phyloP scores from a whole-genome alignment of 2,113 vertebrate genomes.

The Thermophis baileyi region DNA sequence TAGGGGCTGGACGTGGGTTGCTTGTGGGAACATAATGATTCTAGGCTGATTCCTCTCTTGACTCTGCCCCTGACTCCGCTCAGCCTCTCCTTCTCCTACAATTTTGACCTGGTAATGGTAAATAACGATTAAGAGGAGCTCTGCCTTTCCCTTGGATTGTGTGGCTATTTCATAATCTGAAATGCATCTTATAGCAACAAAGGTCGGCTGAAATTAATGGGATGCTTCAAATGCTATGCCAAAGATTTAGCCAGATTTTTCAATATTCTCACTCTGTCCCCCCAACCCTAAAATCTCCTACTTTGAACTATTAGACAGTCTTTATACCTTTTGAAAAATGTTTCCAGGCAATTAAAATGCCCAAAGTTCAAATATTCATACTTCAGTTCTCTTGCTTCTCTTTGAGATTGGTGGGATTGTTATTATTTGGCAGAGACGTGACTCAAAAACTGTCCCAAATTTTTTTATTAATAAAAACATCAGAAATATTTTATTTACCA shows the following conservation, averaged over 20 bases:
- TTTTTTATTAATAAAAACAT: not conserved
- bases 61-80: too few species aligned
- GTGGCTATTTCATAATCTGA: accelerated
- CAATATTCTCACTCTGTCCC: not conserved
- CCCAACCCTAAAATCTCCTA: not conserved
- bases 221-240: too few species aligned
- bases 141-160: not conserved
- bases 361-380: not conserved
- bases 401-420: not conserved
- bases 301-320: not conserved
- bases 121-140: not conserved
- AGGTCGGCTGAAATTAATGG: not conserved
- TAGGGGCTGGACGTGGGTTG: too few species aligned
- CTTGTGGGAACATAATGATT: too few species aligned
- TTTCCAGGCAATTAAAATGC: not conserved
- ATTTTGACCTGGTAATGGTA: not conserved
- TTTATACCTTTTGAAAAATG: not conserved
- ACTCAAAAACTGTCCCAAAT: not conserved
- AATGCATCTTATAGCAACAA: not conserved
- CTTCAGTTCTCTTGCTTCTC: not conserved
- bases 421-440: not conserved
- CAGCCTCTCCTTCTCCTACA: not conserved
- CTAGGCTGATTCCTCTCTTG: too few species aligned
- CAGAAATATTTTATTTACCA: accelerated
- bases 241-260: not conserved